phyloP scores from a whole-genome alignment of 1,140 invertebrate species.

The Hyles vespertilio region DNA sequence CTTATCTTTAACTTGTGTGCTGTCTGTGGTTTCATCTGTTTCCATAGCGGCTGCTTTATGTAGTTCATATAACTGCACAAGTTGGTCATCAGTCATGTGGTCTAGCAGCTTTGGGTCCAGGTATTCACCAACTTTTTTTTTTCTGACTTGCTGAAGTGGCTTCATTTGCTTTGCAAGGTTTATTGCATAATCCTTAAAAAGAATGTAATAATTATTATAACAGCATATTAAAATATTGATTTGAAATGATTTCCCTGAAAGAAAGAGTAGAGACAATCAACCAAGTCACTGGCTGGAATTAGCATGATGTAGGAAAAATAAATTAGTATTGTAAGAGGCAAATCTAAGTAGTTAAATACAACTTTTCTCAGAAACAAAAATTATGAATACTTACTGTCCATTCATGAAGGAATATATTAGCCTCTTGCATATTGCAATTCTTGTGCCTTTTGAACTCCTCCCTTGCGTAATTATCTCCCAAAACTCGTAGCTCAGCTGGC shows the following conservation, averaged over 20 bases:
- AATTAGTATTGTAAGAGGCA: too few relatives aligned
- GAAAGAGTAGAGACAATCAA: too few relatives aligned
- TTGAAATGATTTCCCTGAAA: too few relatives aligned
- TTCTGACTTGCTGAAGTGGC: conserved; percentile 73
- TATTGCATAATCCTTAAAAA: conserved; percentile 84
- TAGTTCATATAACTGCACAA: conserved; percentile 90
- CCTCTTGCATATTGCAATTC: conserved; percentile 82
- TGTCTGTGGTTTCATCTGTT: conserved; percentile 5
- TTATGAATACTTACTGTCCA: conserved; percentile 86
- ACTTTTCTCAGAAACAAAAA: not conserved
- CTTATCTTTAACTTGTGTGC: not conserved
- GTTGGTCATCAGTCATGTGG: conserved; percentile 86
- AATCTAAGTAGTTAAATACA: too few relatives aligned
- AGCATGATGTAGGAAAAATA: too few relatives aligned
- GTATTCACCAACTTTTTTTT: conserved; percentile 77
- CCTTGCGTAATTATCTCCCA: conserved; percentile 90
- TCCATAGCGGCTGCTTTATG: conserved; percentile 78
- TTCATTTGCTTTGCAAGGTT: conserved; percentile 84
- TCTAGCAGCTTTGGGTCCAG: conserved; percentile 81
- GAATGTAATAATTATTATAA: not conserved
- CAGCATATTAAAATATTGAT: too few relatives aligned
- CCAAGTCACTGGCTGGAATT: too few relatives aligned
- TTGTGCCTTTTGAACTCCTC: conserved; percentile 94
- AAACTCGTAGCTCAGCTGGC: conserved; percentile 82
- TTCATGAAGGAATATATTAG: conserved; percentile 88